Base-by-base conservation (phyloP, 35 echinoderm and acorn worm species). In the Ophioderma brevispina region DNA sequence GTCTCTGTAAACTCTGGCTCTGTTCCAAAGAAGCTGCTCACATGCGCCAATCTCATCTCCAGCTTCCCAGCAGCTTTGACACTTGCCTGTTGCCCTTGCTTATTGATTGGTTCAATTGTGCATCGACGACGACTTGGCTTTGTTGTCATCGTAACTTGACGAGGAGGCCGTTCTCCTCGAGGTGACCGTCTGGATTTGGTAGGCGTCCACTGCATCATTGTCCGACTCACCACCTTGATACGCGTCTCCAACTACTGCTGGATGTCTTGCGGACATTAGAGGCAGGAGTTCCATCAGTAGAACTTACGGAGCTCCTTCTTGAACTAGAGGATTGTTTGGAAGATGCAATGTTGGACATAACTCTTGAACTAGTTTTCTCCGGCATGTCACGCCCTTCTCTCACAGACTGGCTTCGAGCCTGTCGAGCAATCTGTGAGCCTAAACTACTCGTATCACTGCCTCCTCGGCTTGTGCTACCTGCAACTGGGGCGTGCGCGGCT, bases 11-110 rank as follows among this genome's bases (percentile, higher is more conserved):
- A 42, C 75, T 91, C 75, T 91, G 81, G 36, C 75, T 91, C 75
- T 91, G 81, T 3, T 81, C 90, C 40, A 91, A 75, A 18, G 90
- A 85, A 80, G n/a, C 84, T 91, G 82, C 90, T 91, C 21, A 82
- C 90, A 64, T 91, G 90, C 55, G 90, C 90, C 31, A n/a, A 91
- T 85, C 64, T 91, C 90, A 13, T 77, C 90, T 42, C 56, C 41
- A 41, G 50, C 30, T 76, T 82, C 32, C 78, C 40, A 37, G 83
- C 90, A 85, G 90, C 81, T 77, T 46, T 41, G 81, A 86, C 21
- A 38, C 75, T 40, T 19, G 46, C 63, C 80, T 82, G 88, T 59
- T 80, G 75, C 88, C 83, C 79, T 31, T 38, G 80, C 28, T 1
- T 17, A 6, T 10, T 52, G n/a, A 59, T 23, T 63, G 32, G 37